Evolutionary conservation across 1,140 invertebrate species (phyloP), one percentile per base, ranked within the genome.

Genomic region (Oppia nitens): DNA sequence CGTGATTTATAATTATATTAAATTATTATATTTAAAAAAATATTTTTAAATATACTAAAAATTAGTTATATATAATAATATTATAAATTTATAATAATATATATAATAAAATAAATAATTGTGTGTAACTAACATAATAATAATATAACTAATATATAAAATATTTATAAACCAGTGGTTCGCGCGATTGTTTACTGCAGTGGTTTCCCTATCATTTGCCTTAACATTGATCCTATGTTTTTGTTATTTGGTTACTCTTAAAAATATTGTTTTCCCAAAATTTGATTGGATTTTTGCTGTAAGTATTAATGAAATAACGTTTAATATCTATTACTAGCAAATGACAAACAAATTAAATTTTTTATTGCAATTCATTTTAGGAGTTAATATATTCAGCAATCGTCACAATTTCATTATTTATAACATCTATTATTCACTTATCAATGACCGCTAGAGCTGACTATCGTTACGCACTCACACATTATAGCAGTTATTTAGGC

Each of bases 161-260:
- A 87, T 81, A 76, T 79, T 2, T 77, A 79, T 47, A 82, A 79
- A 1, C 81, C 84, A 1, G 82, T 83, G 0, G 78, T 80, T 0
- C 66, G 68, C 24, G 66, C 74, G 83, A 63, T 89, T 84, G 78
- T 91, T 88, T 71, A 76, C 88, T 26, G 87, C 88, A 67, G 84
- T 87, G 17, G 82, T 79, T 2, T 82, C 84, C 29, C 79, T 79
- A 26, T 78, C 80, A 52, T 90, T 90, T 72, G 85, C 89, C 56
- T 76, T 81, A 21, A 87, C 81, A 0, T 72, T 87, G n/a, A 74
- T 89, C 60, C 85, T 85, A 83, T 77, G 79, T 47, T 79, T 83
- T 67, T 76, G 86, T 47, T 88, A 87, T 68, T 71, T 89, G 40
- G 75, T 89, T 55, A 82, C 83, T 24, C 78, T 89, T 52, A 78